These are phyloP conservation scores for Cinclus mexicanus DNA, from an alignment of 2,113 vertebrate genomes.

Conservation along the genomic window DNA sequence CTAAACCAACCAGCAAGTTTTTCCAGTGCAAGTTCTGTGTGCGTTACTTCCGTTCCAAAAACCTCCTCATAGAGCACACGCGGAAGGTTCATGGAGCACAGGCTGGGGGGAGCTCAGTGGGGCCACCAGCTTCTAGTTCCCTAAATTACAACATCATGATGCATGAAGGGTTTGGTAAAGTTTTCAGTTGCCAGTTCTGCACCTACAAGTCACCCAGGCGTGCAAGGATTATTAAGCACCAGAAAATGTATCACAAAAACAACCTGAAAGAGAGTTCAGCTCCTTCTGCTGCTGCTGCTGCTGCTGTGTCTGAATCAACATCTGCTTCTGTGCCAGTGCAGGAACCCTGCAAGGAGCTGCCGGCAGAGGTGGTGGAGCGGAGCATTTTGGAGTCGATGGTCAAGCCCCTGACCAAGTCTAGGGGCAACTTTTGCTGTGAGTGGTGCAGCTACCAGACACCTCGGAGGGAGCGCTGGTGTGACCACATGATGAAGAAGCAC, in stretches of 20 bases:
- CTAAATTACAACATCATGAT: slow-evolving; percentile 87
- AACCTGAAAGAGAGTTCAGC: slow-evolving; percentile 75
- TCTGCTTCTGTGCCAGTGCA: slow-evolving; percentile 75
- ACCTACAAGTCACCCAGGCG: slow-evolving; percentile 93
- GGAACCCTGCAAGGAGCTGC: slow-evolving; percentile 82
- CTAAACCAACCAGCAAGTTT: slow-evolving; percentile 85
- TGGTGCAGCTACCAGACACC: slow-evolving; percentile 96
- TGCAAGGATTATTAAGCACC: slow-evolving; percentile 92
- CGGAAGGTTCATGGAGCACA: slow-evolving; percentile 91
- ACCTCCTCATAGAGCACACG: slow-evolving; percentile 92
- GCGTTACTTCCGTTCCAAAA: slow-evolving; percentile 97
- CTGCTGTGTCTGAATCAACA: slow-evolving; percentile 73
- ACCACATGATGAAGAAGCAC: slow-evolving; percentile 96
- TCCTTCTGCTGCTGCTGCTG: slow-evolving; percentile 59
- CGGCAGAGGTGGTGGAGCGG: slow-evolving; percentile 82
- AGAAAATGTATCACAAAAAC: slow-evolving; percentile 93
- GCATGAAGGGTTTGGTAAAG: slow-evolving; percentile 88
- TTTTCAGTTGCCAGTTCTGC: slow-evolving; percentile 95
- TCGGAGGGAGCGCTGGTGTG: slow-evolving; percentile 90
- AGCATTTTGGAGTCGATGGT: slow-evolving; percentile 89
- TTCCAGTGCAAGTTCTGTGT: slow-evolving; percentile 98
- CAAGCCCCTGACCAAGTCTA: slow-evolving; percentile 83
- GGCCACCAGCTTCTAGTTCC: slow-evolving; percentile 67
- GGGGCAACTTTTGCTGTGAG: slow-evolving; percentile 92
- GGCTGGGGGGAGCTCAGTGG: slow-evolving; percentile 75